Evolutionary conservation across 1,140 invertebrate species (phyloP).

Genomic region (Melanaphis sacchari): DNA sequence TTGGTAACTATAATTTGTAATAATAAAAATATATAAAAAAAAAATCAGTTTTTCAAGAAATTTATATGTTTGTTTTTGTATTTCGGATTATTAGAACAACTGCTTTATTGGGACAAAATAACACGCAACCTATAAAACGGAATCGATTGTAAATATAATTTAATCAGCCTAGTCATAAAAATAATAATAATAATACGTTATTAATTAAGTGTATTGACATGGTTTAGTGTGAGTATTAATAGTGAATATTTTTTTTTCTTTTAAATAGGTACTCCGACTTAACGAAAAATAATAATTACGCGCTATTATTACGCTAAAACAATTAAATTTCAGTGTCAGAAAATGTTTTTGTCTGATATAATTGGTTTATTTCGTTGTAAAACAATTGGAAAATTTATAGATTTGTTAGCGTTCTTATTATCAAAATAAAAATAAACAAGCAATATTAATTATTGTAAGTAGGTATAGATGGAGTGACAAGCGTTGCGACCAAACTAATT

Average conservation of each 20-base stretch:
- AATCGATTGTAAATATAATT: no score
- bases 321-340: background rate
- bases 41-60: no score
- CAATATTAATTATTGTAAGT: background rate
- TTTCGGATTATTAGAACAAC: no score
- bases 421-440: constrained; percentile 14
- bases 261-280: constrained; percentile 8
- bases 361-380: constrained; percentile 39
- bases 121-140: no score
- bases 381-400: constrained; percentile 35
- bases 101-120: no score
- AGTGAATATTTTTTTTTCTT: background rate
- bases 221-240: background rate
- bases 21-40: no score
- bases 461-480: background rate
- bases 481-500: background rate
- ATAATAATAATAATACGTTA: no score
- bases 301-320: constrained; percentile 28
- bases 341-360: constrained; percentile 24
- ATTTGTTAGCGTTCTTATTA: constrained; percentile 17
- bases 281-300: background rate
- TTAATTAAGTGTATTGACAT: background rate
- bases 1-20: no score
- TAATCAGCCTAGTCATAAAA: background rate
- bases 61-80: no score